A percentile compares a stretch with the other conserved stretches of the same genome.
phyloP scores from a whole-genome alignment of 2,888 invertebrate genomes.

The Lasioglossum morio region DNA sequence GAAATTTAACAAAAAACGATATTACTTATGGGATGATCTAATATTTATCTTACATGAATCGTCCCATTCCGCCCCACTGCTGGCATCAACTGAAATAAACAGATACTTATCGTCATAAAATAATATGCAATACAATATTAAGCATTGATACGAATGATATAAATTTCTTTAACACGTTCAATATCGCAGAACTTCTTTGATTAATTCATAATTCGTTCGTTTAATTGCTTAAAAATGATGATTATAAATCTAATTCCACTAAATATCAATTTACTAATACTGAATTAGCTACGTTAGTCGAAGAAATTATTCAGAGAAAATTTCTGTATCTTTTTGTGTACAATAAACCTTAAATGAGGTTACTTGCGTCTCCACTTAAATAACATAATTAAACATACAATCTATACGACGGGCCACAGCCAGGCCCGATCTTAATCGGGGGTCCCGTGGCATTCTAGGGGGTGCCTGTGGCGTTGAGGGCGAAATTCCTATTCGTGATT shows the following conservation, averaged over 20 bases:
- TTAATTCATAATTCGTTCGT: background rate
- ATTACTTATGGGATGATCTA: background rate
- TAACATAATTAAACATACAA: conserved; percentile 53
- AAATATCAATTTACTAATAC: no score
- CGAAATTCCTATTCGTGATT: background rate
- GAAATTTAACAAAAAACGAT: no score
- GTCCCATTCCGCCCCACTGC: fast-evolving
- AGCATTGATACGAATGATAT: background rate
- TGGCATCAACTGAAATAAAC: background rate
- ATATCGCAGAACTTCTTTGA: background rate
- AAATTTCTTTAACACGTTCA: background rate
- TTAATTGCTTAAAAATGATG: background rate
- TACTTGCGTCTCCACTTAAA: background rate
- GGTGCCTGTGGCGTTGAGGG: background rate
- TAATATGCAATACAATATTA: background rate
- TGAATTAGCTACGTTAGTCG: no score
- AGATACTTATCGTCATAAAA: background rate
- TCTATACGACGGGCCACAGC: conserved; percentile 68
- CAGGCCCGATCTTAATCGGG: conserved; percentile 59
- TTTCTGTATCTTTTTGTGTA: background rate
- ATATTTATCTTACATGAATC: background rate
- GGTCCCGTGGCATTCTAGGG: conserved; percentile 17
- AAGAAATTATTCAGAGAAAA: background rate
- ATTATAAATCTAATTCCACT: no score
- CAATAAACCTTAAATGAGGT: background rate